Evolutionary conservation across 2,113 vertebrate species (phyloP).

Genomic region (Sinocyclocheilus anophthalmus): DNA sequence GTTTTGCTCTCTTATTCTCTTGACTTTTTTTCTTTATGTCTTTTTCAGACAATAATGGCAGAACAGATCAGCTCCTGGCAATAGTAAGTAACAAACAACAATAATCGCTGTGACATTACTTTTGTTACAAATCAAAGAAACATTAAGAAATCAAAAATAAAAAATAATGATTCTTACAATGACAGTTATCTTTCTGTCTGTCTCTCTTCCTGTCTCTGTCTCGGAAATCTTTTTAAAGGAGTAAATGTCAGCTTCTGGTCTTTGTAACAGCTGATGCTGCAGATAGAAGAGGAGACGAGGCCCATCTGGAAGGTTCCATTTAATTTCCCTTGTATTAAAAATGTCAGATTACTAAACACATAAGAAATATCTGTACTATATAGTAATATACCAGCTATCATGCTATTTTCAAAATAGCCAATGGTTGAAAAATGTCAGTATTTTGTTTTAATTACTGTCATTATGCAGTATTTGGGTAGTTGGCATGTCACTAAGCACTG

Average conservation of each 20-base stretch:
- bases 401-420: not conserved
- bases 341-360: not conserved
- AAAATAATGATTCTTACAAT: not conserved
- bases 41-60: constrained; percentile 1
- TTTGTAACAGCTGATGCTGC: constrained; percentile 18
- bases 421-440: not conserved
- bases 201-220: not conserved
- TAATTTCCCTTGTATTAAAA: not conserved
- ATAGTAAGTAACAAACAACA: not conserved
- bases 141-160: not conserved
- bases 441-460: not conserved
- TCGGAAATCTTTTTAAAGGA: constrained; percentile 23
- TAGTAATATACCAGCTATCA: not conserved
- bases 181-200: not conserved
- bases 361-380: not conserved
- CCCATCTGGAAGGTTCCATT: not conserved
- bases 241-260: constrained; percentile 28
- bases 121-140: not conserved
- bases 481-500: not conserved
- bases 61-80: constrained; percentile 3
- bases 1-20: constrained; percentile 1
- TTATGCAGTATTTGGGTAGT: not conserved
- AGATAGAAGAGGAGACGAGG: constrained; percentile 11
- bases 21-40: constrained; percentile 15
- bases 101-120: not conserved